These are phyloP conservation scores for Pseudochirops corinnae DNA, from an alignment of 2,797 vertebrate species.

Conservation along the genomic window DNA sequence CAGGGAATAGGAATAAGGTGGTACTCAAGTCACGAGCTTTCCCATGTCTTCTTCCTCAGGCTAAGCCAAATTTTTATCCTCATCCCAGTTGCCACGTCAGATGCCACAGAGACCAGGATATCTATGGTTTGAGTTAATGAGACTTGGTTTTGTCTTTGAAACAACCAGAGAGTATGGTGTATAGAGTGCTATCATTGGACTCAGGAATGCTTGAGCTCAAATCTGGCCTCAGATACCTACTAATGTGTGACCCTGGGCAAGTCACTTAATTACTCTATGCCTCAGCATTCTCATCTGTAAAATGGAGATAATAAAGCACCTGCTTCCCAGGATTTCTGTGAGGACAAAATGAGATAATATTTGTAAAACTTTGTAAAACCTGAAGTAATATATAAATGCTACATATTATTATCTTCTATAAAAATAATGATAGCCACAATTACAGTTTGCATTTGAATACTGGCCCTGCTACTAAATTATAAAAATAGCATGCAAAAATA, in stretches of 20 bases:
- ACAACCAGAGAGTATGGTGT: background rate
- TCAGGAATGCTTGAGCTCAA: too few relatives aligned
- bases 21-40: background rate
- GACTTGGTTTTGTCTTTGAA: background rate
- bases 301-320: background rate
- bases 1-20: background rate
- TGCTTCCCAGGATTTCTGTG: background rate
- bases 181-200: background rate
- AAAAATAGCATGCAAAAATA: background rate
- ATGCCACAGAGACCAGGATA: conserved; percentile 22
- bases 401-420: background rate
- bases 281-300: background rate
- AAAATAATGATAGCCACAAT: background rate
- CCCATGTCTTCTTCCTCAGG: background rate
- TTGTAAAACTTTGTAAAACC: background rate
- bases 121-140: background rate
- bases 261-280: background rate
- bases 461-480: background rate
- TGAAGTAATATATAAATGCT: background rate
- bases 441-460: background rate
- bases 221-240: background rate
- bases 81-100: background rate
- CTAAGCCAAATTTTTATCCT: background rate
- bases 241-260: background rate
- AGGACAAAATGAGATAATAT: background rate